Evolutionary conservation across 1,140 invertebrate species (phyloP).

Genomic region (Acromyrmex echinatior): DNA sequence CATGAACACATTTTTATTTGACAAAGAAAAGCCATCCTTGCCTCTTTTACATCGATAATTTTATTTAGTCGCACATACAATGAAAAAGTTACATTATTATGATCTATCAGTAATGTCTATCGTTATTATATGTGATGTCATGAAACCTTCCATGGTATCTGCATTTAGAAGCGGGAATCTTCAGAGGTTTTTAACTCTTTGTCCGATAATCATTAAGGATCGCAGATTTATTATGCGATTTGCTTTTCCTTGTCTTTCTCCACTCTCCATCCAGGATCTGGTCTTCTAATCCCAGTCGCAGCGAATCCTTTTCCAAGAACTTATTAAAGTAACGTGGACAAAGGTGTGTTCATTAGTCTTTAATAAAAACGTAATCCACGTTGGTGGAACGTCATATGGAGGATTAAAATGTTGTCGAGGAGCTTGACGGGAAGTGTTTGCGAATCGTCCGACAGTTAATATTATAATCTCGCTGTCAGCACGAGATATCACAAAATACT

Average conservation of each 20-base stretch:
- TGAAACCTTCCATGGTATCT: not conserved
- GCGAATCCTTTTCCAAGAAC: conserved; percentile 42
- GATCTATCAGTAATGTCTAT: not conserved
- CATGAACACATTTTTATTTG: not conserved
- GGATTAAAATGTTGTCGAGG: conserved; percentile 48
- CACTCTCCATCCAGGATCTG: not conserved
- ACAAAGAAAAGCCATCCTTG: not conserved
- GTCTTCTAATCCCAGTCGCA: conserved; percentile 27
- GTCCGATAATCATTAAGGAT: not conserved
- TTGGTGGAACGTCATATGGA: conserved; percentile 51
- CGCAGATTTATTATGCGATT: conserved; percentile 31
- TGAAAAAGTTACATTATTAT: not conserved
- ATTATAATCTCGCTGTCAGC: conserved; percentile 38
- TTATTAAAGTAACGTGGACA: conserved; percentile 55
- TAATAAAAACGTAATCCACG: conserved; percentile 53
- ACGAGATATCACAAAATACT: not conserved
- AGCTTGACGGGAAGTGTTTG: conserved; percentile 44
- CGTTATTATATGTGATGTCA: not conserved
- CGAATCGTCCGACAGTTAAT: conserved; percentile 28
- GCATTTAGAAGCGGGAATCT: not conserved
- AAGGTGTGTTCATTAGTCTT: conserved; percentile 56
- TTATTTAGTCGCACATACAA: no score
- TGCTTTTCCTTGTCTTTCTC: not conserved
- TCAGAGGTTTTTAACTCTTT: not conserved
- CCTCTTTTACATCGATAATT: not conserved